These are phyloP conservation scores for Tolmerus cingulatus DNA, from an alignment of 2,888 invertebrate genomes.

Conservation along the genomic window DNA sequence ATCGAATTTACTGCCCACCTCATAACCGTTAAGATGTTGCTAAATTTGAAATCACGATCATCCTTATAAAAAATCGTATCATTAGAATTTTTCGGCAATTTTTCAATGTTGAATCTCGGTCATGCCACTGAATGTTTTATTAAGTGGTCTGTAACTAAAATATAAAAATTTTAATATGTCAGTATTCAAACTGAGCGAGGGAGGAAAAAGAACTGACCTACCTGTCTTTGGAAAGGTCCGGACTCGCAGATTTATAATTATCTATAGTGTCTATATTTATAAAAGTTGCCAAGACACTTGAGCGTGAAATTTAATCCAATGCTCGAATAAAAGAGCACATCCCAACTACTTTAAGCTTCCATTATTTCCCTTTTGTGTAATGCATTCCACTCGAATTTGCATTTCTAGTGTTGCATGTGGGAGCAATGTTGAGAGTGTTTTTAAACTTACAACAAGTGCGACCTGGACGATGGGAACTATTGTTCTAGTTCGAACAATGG, in stretches of 20 bases:
- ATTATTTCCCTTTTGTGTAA: neutral
- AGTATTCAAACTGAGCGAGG: neutral
- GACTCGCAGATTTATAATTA: neutral
- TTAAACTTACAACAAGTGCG: neutral
- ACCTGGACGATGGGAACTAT: neutral
- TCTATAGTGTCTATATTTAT: neutral
- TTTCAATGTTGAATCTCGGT: neutral
- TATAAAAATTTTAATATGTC: neutral
- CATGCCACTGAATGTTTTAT: neutral
- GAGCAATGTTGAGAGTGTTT: neutral
- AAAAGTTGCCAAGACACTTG: too few species aligned
- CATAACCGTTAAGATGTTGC: neutral
- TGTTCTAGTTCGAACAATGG: neutral
- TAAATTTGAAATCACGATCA: neutral
- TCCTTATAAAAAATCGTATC: neutral
- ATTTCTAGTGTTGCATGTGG: neutral
- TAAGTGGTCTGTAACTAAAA: neutral
- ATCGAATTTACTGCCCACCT: neutral
- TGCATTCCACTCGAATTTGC: neutral
- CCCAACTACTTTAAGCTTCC: neutral
- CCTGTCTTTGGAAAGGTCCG: neutral
- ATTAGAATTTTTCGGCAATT: neutral
- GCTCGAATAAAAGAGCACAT: neutral
- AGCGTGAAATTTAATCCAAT: too few species aligned
- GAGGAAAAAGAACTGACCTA: neutral